Base-by-base conservation (phyloP, 2,113 vertebrate genomes). In the Garra rufa region DNA sequence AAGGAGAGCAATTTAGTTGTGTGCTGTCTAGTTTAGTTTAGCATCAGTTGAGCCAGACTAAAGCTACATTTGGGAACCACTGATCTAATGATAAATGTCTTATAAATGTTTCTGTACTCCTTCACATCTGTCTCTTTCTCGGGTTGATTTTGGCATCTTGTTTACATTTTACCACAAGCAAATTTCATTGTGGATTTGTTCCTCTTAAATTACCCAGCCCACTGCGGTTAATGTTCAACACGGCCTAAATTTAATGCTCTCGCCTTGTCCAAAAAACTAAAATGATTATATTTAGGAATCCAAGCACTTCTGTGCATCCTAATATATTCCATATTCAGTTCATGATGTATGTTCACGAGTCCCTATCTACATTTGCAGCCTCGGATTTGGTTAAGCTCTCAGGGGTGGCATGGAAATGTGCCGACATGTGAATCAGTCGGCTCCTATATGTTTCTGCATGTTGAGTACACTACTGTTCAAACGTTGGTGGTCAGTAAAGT, bases 361-460 rank as follows among this genome's bases (percentile, higher is more conserved):
- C 2, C 1, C 0, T 57, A 77, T 77, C 30, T 57, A 41, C 30
- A 78, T 61, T 17, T 59, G 4, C 76, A 59, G 76, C 55, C 21
- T 59, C 5, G 13, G 34, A 78, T 57, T 76, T 76, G 30, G 50
- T 76, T 55, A 76, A 55, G 48, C 50, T 57, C 19, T 73, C 10
- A 5, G 41, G 41, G 41, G 34, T 41, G 41, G 21, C 10, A 10
- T 78, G 55, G n/a, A 24, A 46, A 28, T 30, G 19, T 75, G 24
- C 24, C 13, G 15, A 19, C 57, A 34, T 34, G 30, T 76, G 75
- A 55, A 34, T 17, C 1, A 38, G 10, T 24, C 2, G 34, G 30
- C 38, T 43, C 55, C 55, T 61, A 14, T 69, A n/a, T 70, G 34
- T 70, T 70, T 41, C 1, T 41, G 59, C 28, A 28, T 82, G 19